These are phyloP conservation scores for Agrenia bidenticulata DNA, from an alignment of 2,888 invertebrate species.

Conservation along the genomic window DNA sequence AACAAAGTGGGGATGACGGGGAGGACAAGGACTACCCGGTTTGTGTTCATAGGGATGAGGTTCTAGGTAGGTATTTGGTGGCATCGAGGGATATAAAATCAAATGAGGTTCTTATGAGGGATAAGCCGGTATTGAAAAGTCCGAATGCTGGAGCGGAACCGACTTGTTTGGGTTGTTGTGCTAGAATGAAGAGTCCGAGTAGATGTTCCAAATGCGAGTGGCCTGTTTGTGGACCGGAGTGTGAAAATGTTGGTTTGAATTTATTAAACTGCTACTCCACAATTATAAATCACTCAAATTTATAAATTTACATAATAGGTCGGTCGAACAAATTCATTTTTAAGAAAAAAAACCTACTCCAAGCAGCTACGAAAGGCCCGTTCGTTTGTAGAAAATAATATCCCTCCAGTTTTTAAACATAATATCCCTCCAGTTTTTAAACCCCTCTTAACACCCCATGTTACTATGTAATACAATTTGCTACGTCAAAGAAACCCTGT, in stretches of 20 bases:
- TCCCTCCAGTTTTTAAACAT: too few relatives aligned
- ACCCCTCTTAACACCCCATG: too few relatives aligned
- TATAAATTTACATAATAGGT: too few relatives aligned
- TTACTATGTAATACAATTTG: too few relatives aligned
- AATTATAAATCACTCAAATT: too few relatives aligned
- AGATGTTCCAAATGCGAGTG: conserved; percentile 61
- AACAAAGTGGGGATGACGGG: neutral
- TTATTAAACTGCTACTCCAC: too few relatives aligned
- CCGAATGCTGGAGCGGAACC: conserved; percentile 68
- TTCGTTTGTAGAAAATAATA: too few relatives aligned
- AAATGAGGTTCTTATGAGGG: conserved; percentile 70
- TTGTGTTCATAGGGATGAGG: conserved; percentile 62
- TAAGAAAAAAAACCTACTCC: too few relatives aligned
- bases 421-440: too few relatives aligned
- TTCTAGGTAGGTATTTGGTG: conserved; percentile 67
- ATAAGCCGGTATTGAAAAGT: conserved; percentile 72
- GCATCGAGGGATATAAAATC: conserved; percentile 69
- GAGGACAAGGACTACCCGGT: conserved; percentile 55
- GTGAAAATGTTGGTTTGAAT: conserved; percentile 61
- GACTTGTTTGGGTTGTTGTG: conserved; percentile 76
- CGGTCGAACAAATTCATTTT: too few relatives aligned
- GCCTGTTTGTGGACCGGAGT: conserved; percentile 67
- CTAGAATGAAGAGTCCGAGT: conserved; percentile 54
- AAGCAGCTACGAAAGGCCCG: too few relatives aligned
- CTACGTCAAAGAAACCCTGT: too few relatives aligned